Evolutionary conservation across 23 tunicate species (phyloP), one percentile per base, ranked within the genome.

Genomic region (Halocynthia aurantium): DNA sequence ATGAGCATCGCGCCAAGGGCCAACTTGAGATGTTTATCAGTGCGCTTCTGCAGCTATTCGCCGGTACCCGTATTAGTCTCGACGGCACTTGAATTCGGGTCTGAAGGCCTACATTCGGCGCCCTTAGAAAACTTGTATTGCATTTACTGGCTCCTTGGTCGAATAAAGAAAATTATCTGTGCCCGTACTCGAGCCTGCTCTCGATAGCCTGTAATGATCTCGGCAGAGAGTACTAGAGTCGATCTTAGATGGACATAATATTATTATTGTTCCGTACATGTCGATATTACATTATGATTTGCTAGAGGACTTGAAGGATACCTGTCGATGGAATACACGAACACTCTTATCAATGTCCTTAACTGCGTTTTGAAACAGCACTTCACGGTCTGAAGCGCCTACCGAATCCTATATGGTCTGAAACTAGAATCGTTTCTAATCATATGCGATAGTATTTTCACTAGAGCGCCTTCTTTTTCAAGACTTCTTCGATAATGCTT

Each of bases 301-400:
- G 22, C 21, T 54, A 64, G 61, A 74, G 78, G 57, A 74, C 56
- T 64, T 74, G 65, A 74, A 74, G 78, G 56, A 74, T 74, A 74
- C 78, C 78, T 74, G 78, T 74, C 78, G 78, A 74, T 53, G 78
- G 31, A 56, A 74, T 74, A 74, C 56, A 56, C 78, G 78, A 74
- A 56, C 64, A 50, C 31, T 54, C 78, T 74, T 64, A 51, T 74
- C 64, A 53, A 52, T 74, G 62, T 64, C 63, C 78, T 74, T 74
- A 74, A 74, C 78, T 74, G 78, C 78, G 56, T 74, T 74, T 74
- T 54, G 78, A 74, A 74, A 74, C 78, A 74, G 70, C 78, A 74
- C 78, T 74, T 74, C 78, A 74, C n/a, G 44, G 78, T 74, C 78
- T 74, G 78, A 74, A 74, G 78, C 78, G 64, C 56, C 78, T 74